Evolutionary conservation across 2,888 invertebrate species (phyloP), one percentile per base, ranked within the genome.

Genomic region (Eueremaeus valkanovi): DNA sequence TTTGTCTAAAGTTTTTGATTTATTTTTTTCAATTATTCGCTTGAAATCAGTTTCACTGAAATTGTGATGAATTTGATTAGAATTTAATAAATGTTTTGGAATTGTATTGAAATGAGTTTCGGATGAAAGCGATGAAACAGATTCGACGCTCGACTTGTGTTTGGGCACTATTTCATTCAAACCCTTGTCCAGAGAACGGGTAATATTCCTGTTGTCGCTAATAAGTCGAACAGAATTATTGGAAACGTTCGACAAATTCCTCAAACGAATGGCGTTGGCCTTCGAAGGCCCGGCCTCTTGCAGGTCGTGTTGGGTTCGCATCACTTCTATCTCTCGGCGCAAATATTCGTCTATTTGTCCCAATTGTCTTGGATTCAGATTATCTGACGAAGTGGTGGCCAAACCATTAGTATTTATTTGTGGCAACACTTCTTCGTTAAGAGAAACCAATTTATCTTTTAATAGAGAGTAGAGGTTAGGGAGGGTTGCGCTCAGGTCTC

Each of bases 401-500:
- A n/a, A 21, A 21, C 51, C 51, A 9, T 51, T 51, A 21, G 51
- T n/a, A 21, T 6, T 51, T 5, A 21, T 5, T 21, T 16, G 5
- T 16, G 45, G 6, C 51, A 51, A 8, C 31, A 21, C 1, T 9
- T 66, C 36, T 1, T 36, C 36, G 36, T 36, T 36, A 1, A 66
- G 36, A 36, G 36, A 16, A n/a, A 66, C 31, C 11, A 66, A n/a
- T 36, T n/a, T 33, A 18, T 77, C 73, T 13, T 58, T 42, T 16
- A 76, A 13, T 13, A 91, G 83, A 33, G 86, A 85, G 79, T 87
- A 87, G 11, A 93, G 85, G 83, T 93, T 93, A 31, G 89, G 87
- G 75, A 94, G 85, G 0, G 92, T 93, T 3, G 90, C 88, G 77
- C 91, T 84, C 77, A 93, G 87, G 82, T 93, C 92, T 3, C 86